Evolutionary conservation across 2,888 invertebrate genomes (phyloP).

Genomic region (Sepioteuthis lessoniana): DNA sequence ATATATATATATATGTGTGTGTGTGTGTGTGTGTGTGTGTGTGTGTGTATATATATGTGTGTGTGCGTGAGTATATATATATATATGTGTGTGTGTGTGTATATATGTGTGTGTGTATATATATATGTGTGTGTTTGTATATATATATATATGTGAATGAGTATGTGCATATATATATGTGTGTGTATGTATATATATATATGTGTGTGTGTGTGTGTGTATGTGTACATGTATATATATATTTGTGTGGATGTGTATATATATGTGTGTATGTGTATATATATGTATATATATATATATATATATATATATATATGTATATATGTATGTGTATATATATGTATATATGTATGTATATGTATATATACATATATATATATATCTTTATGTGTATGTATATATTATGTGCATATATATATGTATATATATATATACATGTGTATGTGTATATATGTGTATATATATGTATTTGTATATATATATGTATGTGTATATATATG

Average conservation of each 20-base stretch:
- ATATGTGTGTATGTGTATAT: neutral
- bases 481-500: neutral
- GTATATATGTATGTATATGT: neutral
- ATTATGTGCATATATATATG: too few species aligned
- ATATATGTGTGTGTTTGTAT: neutral
- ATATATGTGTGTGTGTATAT: too few species aligned
- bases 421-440: neutral
- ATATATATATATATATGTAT: constrained; percentile 36
- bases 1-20: too few species aligned
- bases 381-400: neutral
- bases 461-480: neutral
- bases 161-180: neutral
- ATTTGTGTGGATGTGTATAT: neutral
- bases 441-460: neutral
- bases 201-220: neutral
- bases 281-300: neutral
- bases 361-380: neutral
- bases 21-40: too few species aligned
- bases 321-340: neutral
- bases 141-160: neutral
- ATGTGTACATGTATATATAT: neutral
- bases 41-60: too few species aligned
- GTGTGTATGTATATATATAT: neutral
- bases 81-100: too few species aligned
- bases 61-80: too few species aligned